phyloP scores from a whole-genome alignment of 2,113 vertebrate genomes.

The Campylomormyrus tamandua region DNA sequence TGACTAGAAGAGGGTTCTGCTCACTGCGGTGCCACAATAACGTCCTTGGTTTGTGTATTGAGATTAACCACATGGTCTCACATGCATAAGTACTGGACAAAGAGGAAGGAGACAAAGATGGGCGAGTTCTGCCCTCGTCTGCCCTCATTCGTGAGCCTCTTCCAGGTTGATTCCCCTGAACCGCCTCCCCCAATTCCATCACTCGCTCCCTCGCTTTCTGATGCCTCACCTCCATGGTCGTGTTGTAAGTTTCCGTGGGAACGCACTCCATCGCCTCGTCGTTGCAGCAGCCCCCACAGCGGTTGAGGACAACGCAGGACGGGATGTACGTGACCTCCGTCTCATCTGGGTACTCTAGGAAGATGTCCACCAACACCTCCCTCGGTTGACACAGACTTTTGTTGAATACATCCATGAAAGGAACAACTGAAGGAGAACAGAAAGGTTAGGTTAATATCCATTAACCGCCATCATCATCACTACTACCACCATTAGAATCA shows the following conservation, averaged over 20 bases:
- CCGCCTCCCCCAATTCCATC: neutral
- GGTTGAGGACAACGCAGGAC: slow-evolving; percentile 78
- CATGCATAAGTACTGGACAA: neutral
- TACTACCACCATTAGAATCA: neutral
- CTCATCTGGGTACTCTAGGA: slow-evolving; percentile 80
- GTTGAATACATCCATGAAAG: slow-evolving; percentile 70
- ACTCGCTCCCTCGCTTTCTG: neutral
- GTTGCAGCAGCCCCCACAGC: slow-evolving; percentile 83
- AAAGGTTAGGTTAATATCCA: neutral
- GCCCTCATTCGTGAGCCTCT: neutral
- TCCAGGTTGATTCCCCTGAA: neutral
- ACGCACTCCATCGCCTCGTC: slow-evolving; percentile 85
- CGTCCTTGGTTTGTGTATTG: neutral
- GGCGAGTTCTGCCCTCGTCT: neutral
- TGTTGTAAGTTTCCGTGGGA: slow-evolving; percentile 68
- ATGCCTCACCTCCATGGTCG: slow-evolving; percentile 78
- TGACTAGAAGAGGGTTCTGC: neutral
- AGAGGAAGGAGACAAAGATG: neutral
- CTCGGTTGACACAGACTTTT: slow-evolving; percentile 80
- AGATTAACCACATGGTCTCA: neutral
- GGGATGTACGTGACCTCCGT: slow-evolving; percentile 82
- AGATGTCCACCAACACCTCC: slow-evolving; percentile 84
- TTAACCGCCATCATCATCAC: neutral
- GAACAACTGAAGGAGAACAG: slow-evolving; percentile 63
- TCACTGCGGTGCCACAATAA: neutral